Base-by-base conservation (phyloP, 2,888 invertebrate genomes). In the Cosmorhoe ocellata region DNA sequence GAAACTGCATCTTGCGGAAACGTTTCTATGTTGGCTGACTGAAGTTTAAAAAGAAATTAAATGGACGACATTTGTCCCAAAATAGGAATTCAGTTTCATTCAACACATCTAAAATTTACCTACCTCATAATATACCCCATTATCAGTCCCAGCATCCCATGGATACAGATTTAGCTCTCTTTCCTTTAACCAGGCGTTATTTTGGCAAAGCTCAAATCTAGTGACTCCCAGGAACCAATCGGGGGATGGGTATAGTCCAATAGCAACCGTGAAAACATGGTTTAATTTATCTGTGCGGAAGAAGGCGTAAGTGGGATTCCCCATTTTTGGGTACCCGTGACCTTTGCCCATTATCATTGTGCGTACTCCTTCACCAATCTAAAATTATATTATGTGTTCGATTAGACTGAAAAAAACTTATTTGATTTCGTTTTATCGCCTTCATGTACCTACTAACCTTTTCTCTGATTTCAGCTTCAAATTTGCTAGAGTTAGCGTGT, bases 171-270 rank as follows among this genome's bases (percentile, higher is more conserved):
- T 96, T 22, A 99, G 91, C 41, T 94, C 93, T 62, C 95, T 87
- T 54, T 95, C 93, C 48, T 94, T 93, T 7, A 95, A 91, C 99
- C 99, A 99, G 0, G 95, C 93, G 70, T 98, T 97, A 75, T 90
- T 81, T 43, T 95, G 92, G 66, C 99, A 99, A 3, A 99, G 89
- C 76, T 99, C 96, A 43, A 98, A 89, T 1, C 96, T 94, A 33
- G 94, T 96, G 0, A 99, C 94, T 1, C 99, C 99, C 2, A 98
- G 94, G 46, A 98, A 96, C 99, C 99, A 99, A 82, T 99, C 99
- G 0, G 99, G 99, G 1, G 98, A 87, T 0, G 89, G 89, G 41
- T 72, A 66, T 1, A 89, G 18, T 0, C 74, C 84, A 1, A 87
- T 68, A 0, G 74, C 84, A 1, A 78, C 80, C 0, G 84, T 79